A percentile compares a stretch with the other conserved stretches of the same genome.
These are phyloP conservation scores for Limnephilus marmoratus DNA, from an alignment of 2,888 invertebrate species.

Conservation along the genomic window DNA sequence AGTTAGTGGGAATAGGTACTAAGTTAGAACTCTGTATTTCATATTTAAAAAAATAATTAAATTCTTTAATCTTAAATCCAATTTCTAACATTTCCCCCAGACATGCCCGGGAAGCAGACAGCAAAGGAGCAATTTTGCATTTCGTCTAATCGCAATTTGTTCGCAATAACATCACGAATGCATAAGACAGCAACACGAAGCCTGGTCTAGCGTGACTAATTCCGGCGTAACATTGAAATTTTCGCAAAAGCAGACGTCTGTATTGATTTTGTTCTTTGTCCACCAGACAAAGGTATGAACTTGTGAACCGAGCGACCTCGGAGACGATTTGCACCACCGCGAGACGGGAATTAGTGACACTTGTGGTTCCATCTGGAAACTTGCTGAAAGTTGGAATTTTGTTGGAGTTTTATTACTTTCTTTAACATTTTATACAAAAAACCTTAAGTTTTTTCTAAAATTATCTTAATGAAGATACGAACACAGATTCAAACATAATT, in stretches of 20 bases:
- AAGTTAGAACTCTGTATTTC: too few relatives aligned
- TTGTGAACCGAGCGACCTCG: background rate
- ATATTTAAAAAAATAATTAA: too few relatives aligned
- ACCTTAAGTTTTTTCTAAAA: background rate
- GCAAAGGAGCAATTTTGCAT: background rate
- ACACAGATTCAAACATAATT: too few relatives aligned
- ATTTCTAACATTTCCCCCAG: background rate
- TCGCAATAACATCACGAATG: background rate
- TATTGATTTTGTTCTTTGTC: slow-evolving; percentile 45
- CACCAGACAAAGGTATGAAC: slow-evolving; percentile 45
- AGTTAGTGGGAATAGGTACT: too few relatives aligned
- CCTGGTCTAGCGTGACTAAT: slow-evolving; percentile 22
- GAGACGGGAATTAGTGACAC: background rate
- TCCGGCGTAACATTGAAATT: slow-evolving; percentile 33
- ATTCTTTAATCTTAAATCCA: background rate
- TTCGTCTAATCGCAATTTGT: slow-evolving; percentile 2
- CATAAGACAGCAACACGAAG: background rate
- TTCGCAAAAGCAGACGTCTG: slow-evolving; percentile 31
- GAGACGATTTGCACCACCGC: background rate
- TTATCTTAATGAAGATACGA: background rate
- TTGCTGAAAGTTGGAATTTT: background rate
- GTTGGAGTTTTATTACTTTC: background rate
- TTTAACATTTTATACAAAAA: background rate
- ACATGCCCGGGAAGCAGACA: background rate
- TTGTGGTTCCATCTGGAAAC: background rate